Evolutionary conservation across 2,797 vertebrate genomes (phyloP).

Genomic region (Anisognathus igniventris): DNA sequence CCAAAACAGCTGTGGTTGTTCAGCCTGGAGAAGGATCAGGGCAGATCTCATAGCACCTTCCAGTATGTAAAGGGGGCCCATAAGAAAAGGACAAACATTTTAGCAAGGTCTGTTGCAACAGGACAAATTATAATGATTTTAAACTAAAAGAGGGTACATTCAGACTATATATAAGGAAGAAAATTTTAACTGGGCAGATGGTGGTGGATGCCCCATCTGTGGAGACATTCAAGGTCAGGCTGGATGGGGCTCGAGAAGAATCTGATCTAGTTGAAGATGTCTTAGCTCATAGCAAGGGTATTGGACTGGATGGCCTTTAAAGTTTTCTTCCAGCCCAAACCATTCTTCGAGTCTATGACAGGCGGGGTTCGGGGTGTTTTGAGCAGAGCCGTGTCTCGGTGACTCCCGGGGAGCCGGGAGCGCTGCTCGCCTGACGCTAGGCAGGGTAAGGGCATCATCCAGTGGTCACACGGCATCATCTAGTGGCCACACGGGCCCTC

Average conservation of each 20-base stretch:
- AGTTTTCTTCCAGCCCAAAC: neutral
- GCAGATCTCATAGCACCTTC: neutral
- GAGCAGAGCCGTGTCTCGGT: neutral
- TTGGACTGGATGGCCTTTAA: neutral
- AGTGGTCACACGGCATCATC: constrained; percentile 32
- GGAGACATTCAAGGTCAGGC: neutral
- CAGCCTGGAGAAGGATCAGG: neutral
- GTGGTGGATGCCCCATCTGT: neutral
- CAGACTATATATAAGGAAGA: neutral
- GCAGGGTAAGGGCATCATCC: neutral
- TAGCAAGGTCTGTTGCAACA: neutral
- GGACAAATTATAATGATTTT: neutral
- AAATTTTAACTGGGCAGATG: neutral
- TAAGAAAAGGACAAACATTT: neutral
- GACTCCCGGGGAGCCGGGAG: neutral
- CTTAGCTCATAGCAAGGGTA: neutral
- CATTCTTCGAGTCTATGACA: neutral
- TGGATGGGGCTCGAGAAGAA: neutral
- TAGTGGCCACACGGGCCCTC: neutral
- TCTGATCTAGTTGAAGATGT: neutral
- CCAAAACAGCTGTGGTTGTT: neutral
- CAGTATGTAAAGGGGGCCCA: neutral
- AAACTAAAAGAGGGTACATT: neutral
- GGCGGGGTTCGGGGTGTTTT: neutral
- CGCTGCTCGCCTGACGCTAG: neutral